phyloP scores from a whole-genome alignment of 2,113 vertebrate genomes.

The Chroicocephalus ridibundus region DNA sequence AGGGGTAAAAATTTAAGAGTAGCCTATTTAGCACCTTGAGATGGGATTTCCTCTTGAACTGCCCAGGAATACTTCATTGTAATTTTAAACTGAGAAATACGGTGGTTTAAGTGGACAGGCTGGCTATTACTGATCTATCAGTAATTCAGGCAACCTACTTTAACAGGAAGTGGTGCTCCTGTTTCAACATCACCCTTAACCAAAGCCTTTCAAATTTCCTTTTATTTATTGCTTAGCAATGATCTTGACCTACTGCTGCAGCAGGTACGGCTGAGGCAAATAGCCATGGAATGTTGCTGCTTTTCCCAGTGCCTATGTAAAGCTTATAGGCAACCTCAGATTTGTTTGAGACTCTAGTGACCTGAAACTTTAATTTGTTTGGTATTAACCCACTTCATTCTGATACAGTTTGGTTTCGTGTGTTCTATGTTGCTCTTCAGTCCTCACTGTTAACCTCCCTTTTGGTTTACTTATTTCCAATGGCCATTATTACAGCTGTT shows the following conservation, averaged over 20 bases:
- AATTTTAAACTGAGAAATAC: neutral
- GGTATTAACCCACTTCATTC: neutral
- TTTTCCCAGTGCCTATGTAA: neutral
- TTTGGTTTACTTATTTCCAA: neutral
- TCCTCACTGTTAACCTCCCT: neutral
- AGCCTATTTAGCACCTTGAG: neutral
- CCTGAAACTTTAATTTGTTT: neutral
- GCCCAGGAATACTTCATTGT: neutral
- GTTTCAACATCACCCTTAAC: neutral
- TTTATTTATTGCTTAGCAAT: neutral
- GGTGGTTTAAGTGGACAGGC: neutral
- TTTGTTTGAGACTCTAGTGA: neutral
- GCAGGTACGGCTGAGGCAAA: neutral
- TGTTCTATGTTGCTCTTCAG: neutral
- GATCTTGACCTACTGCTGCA: neutral
- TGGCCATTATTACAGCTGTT: neutral
- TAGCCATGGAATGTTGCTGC: neutral
- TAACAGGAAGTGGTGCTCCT: neutral
- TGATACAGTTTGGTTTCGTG: fast-evolving
- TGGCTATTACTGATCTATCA: neutral
- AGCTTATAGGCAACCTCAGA: neutral
- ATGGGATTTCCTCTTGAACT: neutral
- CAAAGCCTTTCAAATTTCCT: neutral
- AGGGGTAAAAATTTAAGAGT: neutral
- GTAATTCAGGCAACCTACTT: neutral